Evolutionary conservation across 2,113 vertebrate species (phyloP).

Genomic region (Zosterops borbonicus): DNA sequence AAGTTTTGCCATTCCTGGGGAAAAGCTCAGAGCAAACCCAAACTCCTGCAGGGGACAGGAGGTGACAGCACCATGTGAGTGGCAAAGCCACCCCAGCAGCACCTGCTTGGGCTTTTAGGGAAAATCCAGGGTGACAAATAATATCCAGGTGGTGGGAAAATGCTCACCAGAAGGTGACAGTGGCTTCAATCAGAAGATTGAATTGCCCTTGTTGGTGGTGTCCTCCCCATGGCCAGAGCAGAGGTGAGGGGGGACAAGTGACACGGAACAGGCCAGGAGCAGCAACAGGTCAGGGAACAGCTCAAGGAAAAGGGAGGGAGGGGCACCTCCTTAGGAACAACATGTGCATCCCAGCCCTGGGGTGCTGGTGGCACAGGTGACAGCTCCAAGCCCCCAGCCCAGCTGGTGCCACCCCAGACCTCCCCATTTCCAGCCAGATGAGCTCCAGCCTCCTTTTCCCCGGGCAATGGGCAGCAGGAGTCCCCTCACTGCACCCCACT

Average conservation of each 20-base stretch:
- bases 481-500: rapidly evolving
- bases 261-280: rapidly evolving
- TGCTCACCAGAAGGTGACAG: rapidly evolving
- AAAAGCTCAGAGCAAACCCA: neutral
- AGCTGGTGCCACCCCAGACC: rapidly evolving
- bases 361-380: rapidly evolving
- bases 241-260: rapidly evolving
- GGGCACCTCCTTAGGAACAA: neutral
- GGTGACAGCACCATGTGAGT: neutral
- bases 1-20: neutral
- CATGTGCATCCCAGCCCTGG: neutral
- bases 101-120: neutral
- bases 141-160: neutral
- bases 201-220: neutral
- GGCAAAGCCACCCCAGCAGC: neutral
- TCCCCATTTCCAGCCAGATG: rapidly evolving
- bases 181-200: neutral
- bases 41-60: neutral
- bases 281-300: neutral
- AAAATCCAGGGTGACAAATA: neutral
- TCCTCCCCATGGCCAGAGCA: neutral
- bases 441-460: neutral
- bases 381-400: neutral
- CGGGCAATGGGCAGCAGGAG: neutral
- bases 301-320: neutral